Conservation (phyloP, 2,113 vertebrate species). For the Chaenogobius annularis region DNA sequence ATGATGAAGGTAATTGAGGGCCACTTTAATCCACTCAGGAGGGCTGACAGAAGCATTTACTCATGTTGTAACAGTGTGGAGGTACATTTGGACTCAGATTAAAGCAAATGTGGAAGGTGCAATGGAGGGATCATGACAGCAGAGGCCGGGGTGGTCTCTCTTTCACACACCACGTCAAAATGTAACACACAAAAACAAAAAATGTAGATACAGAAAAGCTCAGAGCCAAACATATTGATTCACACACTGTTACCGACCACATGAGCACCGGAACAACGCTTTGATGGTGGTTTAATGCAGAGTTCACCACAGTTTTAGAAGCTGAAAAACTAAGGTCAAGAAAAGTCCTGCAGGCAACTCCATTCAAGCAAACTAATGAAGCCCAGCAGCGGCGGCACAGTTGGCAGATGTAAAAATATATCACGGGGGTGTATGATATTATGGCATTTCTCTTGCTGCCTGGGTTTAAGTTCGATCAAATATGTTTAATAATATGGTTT, state of each 20-base stretch:
- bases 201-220: slow-evolving; percentile 43
- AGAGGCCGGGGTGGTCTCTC: slow-evolving; percentile 59
- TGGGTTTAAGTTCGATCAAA: slow-evolving; percentile 40
- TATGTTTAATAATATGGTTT: slow-evolving; percentile 42
- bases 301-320: slow-evolving; percentile 27
- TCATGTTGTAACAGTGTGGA: slow-evolving; percentile 51
- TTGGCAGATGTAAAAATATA: slow-evolving; percentile 52
- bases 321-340: slow-evolving; percentile 43
- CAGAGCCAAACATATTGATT: slow-evolving; percentile 52
- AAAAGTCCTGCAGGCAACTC: slow-evolving; percentile 48
- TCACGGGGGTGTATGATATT: slow-evolving; percentile 30
- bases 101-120: slow-evolving; percentile 51
- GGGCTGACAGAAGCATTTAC: slow-evolving; percentile 72
- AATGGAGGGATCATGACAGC: slow-evolving; percentile 56
- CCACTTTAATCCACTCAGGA: slow-evolving; percentile 74
- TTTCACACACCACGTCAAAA: slow-evolving; percentile 49
- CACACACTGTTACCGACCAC: slow-evolving; percentile 25
- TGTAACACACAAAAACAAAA: slow-evolving; percentile 22
- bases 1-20: slow-evolving; percentile 71
- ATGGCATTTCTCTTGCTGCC: slow-evolving; percentile 37
- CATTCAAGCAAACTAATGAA: slow-evolving; percentile 34
- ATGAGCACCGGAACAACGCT: slow-evolving; percentile 33
- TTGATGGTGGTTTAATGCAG: slow-evolving; percentile 15
- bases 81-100: slow-evolving; percentile 64
- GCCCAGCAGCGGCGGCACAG: slow-evolving; percentile 34